Conservation (phyloP, 2,888 invertebrate genomes). For the Eupithecia subfuscata region DNA sequence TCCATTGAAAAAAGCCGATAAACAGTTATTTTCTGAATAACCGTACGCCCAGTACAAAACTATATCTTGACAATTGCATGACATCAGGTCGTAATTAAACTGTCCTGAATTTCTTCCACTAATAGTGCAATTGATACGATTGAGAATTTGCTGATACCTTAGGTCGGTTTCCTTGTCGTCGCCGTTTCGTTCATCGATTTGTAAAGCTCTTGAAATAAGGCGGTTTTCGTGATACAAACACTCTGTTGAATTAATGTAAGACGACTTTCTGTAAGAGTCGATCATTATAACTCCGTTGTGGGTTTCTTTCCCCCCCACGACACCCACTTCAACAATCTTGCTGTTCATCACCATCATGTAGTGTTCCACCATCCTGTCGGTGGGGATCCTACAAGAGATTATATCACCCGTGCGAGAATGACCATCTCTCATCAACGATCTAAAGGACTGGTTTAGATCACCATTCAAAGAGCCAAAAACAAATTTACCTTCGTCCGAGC, state of each 20-base stretch:
- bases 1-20: neutral
- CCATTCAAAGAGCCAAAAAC: constrained; percentile 1
- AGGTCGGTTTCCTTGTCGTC: neutral
- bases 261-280: neutral
- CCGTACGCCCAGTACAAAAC: constrained; percentile 1
- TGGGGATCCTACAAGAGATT: neutral
- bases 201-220: neutral
- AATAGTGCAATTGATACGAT: neutral
- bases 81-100: neutral
- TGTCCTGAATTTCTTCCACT: neutral
- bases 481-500: neutral
- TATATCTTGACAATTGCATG: neutral
- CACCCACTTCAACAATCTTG: neutral
- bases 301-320: neutral
- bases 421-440: constrained; percentile 1
- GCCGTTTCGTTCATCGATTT: neutral
- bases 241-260: constrained; percentile 3
- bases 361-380: neutral
- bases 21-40: neutral
- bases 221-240: neutral
- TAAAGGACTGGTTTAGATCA: constrained; percentile 1
- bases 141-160: neutral
- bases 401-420: neutral
- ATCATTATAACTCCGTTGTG: neutral
- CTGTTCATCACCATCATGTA: neutral